These are phyloP conservation scores for Xyrauchen texanus DNA, from an alignment of 2,113 vertebrate genomes.

Conservation along the genomic window DNA sequence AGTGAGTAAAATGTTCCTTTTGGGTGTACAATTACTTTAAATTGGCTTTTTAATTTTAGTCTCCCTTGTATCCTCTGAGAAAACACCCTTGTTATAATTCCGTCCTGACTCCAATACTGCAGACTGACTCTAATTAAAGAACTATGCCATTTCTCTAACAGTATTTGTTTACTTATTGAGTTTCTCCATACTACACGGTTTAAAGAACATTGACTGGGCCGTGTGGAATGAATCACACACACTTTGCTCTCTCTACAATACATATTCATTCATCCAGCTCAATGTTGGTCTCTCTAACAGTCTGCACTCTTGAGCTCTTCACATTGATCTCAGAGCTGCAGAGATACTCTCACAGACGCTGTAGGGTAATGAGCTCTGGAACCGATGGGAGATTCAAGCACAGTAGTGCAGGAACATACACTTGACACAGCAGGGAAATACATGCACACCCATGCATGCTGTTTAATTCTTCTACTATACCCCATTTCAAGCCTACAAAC, in stretches of 20 bases:
- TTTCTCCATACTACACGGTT: background rate
- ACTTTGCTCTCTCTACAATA: constrained; percentile 7
- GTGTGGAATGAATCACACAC: background rate
- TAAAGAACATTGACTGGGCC: background rate
- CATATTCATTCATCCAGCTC: background rate
- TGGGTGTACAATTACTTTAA: no score
- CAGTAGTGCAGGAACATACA: background rate
- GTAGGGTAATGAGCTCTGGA: constrained; percentile 39
- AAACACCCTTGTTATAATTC: no score
- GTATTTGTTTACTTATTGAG: background rate
- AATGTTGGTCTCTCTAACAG: background rate
- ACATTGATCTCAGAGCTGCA: constrained; percentile 29
- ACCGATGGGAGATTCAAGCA: constrained; percentile 20
- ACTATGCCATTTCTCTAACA: no score
- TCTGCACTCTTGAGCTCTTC: constrained; percentile 4
- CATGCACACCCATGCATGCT: background rate
- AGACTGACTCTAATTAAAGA: no score
- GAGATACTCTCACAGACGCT: constrained; percentile 21
- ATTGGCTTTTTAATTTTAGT: no score
- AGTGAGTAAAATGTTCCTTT: no score
- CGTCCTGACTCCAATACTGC: no score
- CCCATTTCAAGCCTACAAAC: background rate
- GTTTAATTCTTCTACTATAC: background rate
- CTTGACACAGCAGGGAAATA: background rate
- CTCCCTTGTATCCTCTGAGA: no score